A percentile compares a stretch with the other conserved stretches of the same genome.
These are phyloP conservation scores for Rhinogobio ventralis DNA, from an alignment of 2,797 vertebrate species.

Conservation along the genomic window DNA sequence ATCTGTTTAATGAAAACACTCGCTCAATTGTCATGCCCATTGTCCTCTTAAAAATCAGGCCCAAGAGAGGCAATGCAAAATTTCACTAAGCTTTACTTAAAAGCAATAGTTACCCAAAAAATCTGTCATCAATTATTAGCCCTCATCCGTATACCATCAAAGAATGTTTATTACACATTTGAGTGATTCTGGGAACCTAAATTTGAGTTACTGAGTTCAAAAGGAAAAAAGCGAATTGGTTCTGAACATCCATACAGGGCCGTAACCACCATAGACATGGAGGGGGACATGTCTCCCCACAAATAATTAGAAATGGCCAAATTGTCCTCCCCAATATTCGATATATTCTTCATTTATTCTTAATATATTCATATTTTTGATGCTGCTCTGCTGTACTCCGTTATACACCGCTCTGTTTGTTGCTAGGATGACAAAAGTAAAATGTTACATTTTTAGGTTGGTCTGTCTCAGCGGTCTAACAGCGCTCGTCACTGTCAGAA, in stretches of 20 bases:
- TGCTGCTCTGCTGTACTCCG: no score
- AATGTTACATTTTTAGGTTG: no score
- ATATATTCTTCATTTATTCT: no score
- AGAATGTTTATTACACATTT: neutral
- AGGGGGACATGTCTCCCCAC: no score
- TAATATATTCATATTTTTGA: no score
- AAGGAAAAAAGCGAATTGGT: neutral
- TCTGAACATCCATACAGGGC: neutral
- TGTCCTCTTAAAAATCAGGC: neutral
- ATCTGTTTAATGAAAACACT: slow-evolving; percentile 34
- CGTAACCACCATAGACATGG: no score
- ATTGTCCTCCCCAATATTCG: no score
- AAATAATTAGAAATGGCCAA: no score
- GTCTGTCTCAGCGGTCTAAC: no score
- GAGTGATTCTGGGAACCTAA: neutral
- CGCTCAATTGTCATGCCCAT: neutral
- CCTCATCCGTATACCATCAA: neutral
- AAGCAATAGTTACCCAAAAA: neutral
- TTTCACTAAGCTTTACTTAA: neutral
- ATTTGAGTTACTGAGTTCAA: neutral
- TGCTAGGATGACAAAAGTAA: no score
- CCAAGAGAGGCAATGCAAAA: neutral
- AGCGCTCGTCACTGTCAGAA: no score
- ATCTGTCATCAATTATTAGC: neutral
- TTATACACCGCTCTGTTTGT: no score